These are phyloP conservation scores for Drosophila testacea DNA, from an alignment of 2,888 invertebrate genomes.

Conservation along the genomic window DNA sequence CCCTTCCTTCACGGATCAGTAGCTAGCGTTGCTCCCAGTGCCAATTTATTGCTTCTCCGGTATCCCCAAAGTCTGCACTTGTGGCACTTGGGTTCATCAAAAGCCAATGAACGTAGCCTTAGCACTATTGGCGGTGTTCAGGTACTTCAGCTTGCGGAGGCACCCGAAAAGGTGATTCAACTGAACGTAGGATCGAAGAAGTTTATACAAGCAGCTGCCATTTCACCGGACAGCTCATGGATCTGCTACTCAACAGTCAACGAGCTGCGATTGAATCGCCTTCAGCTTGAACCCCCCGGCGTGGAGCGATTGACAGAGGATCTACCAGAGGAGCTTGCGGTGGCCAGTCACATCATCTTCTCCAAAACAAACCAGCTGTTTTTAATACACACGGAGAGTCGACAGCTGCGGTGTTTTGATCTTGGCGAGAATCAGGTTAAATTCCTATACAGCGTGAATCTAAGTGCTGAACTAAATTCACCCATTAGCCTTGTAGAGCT, in stretches of 20 bases:
- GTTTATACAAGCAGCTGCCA: slow-evolving; percentile 89
- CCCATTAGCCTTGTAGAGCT: slow-evolving; percentile 86
- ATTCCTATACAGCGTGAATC: slow-evolving; percentile 83
- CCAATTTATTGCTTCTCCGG: slow-evolving; percentile 87
- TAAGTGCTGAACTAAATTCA: slow-evolving; percentile 86
- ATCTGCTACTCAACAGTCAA: slow-evolving; percentile 91
- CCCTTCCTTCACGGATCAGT: slow-evolving; percentile 89
- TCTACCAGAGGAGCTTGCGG: slow-evolving; percentile 82
- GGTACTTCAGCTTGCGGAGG: slow-evolving; percentile 74
- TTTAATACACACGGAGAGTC: slow-evolving; percentile 83
- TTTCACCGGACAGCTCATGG: slow-evolving; percentile 90
- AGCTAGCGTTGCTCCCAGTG: slow-evolving; percentile 86
- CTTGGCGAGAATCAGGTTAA: slow-evolving; percentile 77
- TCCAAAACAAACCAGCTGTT: slow-evolving; percentile 84
- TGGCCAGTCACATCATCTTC: slow-evolving; percentile 85
- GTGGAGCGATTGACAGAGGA: slow-evolving; percentile 82
- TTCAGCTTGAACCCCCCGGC: slow-evolving; percentile 44
- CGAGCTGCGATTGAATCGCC: slow-evolving; percentile 87
- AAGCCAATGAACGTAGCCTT: accelerated
- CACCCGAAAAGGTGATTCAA: slow-evolving; percentile 89
- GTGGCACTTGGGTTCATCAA: slow-evolving; percentile 87
- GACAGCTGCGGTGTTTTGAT: slow-evolving; percentile 84
- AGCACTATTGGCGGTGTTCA: slow-evolving; percentile 12
- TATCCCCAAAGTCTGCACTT: slow-evolving; percentile 88
- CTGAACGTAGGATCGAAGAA: slow-evolving; percentile 89